Percentiles rank a stretch among this genome's conserved stretches.
Evolutionary conservation across 1,140 invertebrate genomes (phyloP).

Genomic region (Saxidomus purpurata): DNA sequence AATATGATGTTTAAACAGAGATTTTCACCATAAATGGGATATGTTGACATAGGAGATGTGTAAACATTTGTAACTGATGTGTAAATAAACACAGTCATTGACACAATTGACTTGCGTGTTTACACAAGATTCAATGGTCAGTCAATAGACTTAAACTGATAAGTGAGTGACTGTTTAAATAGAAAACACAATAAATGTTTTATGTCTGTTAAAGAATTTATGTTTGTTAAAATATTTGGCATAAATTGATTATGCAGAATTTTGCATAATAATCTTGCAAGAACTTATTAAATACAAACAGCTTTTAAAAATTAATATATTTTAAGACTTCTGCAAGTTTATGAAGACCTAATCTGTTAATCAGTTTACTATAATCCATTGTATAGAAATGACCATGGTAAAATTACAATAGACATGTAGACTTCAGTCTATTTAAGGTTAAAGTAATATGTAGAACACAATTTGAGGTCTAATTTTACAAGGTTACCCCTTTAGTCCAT

Average conservation of each 20-base stretch:
- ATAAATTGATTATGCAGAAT: constrained; percentile 1
- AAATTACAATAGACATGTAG: too few relatives aligned
- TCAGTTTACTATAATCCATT: background rate
- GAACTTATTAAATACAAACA: background rate
- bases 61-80: background rate
- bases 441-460: too few relatives aligned
- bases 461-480: too few relatives aligned
- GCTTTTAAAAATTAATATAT: background rate
- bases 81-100: background rate
- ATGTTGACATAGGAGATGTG: background rate
- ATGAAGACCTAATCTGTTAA: background rate
- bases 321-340: too few relatives aligned
- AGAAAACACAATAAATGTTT: constrained; percentile 2
- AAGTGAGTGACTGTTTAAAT: constrained; percentile 4
- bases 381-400: background rate
- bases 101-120: constrained; percentile 22
- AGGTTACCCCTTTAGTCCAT: too few relatives aligned
- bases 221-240: constrained; percentile 30
- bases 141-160: constrained; percentile 40
- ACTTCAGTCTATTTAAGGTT: background rate
- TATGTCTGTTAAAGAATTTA: background rate
- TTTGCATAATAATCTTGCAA: background rate
- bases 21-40: constrained; percentile 7
- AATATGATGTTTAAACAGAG: constrained; percentile 19
- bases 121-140: constrained; percentile 6